Percentiles rank a stretch among this genome's conserved stretches.
These are phyloP conservation scores for Synanthedon myopaeformis DNA, from an alignment of 2,888 invertebrate species.

Conservation along the genomic window DNA sequence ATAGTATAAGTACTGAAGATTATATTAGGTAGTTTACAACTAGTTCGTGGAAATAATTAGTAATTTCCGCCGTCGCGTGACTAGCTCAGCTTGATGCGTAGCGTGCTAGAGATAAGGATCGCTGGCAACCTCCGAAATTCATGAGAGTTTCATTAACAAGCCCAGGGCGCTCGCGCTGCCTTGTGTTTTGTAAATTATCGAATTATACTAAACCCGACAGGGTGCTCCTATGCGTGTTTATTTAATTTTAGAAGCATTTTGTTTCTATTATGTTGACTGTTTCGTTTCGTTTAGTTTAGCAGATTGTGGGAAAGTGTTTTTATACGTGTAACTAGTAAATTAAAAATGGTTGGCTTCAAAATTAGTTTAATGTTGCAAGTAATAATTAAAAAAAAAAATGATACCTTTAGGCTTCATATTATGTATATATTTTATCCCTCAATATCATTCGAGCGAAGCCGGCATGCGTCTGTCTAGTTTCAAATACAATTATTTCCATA, in stretches of 20 bases:
- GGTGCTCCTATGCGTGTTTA: constrained; percentile 55
- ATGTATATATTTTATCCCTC: too few relatives aligned
- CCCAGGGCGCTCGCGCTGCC: constrained; percentile 33
- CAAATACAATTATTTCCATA: too few relatives aligned
- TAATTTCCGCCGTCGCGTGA: constrained; percentile 42
- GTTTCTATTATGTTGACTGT: constrained; percentile 42
- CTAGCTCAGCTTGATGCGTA: constrained; percentile 49
- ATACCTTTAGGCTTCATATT: too few relatives aligned
- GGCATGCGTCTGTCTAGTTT: too few relatives aligned
- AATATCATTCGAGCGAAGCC: too few relatives aligned
- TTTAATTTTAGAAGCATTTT: constrained; percentile 57
- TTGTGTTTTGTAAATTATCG: constrained; percentile 53
- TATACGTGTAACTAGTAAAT: constrained; percentile 31
- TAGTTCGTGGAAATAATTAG: constrained; percentile 37
- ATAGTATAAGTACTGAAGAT: constrained; percentile 1
- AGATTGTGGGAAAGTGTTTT: constrained; percentile 39
- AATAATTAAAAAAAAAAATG: too few relatives aligned
- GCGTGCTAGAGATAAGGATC: constrained; percentile 56
- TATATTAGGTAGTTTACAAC: too few relatives aligned
- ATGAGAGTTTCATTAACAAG: constrained; percentile 54
- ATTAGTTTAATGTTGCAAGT: too few relatives aligned
- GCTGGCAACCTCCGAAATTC: constrained; percentile 52
- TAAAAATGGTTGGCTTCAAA: constrained; percentile 25
- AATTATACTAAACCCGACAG: constrained; percentile 47
- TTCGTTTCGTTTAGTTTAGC: constrained; percentile 30